These are phyloP conservation scores for Germaria angustata DNA, from an alignment of 2,888 invertebrate species.

Conservation along the genomic window DNA sequence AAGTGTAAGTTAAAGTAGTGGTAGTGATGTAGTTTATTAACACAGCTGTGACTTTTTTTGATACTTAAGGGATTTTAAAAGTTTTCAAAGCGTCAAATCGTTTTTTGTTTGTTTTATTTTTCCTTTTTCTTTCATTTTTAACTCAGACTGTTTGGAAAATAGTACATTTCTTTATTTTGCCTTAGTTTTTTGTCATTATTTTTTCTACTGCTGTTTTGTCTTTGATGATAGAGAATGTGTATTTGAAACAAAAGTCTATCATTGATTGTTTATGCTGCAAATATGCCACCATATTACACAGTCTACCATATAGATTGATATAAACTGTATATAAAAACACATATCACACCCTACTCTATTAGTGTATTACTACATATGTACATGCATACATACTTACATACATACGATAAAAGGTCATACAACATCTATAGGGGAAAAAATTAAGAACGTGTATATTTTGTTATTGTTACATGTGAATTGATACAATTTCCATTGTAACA, in stretches of 20 bases:
- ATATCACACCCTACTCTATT: constrained; percentile 64
- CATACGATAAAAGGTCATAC: background rate
- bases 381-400: no score
- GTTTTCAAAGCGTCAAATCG: constrained; percentile 65
- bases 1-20: constrained; percentile 31
- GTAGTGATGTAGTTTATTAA: constrained; percentile 67
- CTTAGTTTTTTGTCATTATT: no score
- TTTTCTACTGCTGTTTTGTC: constrained; percentile 1
- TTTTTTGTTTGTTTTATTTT: constrained; percentile 41
- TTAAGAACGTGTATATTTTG: constrained; percentile 53
- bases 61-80: constrained; percentile 77
- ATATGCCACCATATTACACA: constrained; percentile 61
- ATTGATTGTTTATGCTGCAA: constrained; percentile 65
- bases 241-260: constrained; percentile 60
- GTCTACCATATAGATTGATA: background rate
- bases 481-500: constrained; percentile 62
- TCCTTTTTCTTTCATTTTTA: constrained; percentile 2
- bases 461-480: constrained; percentile 59
- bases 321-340: background rate
- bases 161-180: background rate
- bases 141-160: constrained; percentile 43
- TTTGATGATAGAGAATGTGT: constrained; percentile 56
- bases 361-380: no score
- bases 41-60: constrained; percentile 67
- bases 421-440: constrained; percentile 30